Evolutionary conservation across 1,140 invertebrate genomes (phyloP).

Genomic region (Brachionus plicatilis): DNA sequence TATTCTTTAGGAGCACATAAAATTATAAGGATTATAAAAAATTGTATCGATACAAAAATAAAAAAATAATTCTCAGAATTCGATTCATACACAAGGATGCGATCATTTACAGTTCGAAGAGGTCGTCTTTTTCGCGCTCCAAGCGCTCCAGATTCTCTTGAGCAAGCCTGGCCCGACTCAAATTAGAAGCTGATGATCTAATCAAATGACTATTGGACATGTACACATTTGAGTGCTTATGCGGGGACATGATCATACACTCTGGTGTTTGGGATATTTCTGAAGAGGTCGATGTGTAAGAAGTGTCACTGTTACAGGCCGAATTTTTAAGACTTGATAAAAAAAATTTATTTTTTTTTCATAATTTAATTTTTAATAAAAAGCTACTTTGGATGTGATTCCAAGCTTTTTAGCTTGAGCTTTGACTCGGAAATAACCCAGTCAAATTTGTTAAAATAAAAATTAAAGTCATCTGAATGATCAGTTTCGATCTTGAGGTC

Average conservation of each 20-base stretch:
- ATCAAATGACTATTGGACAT: background rate
- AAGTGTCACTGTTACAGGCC: background rate
- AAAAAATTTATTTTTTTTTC: background rate
- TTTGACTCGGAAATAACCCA: conserved; percentile 23
- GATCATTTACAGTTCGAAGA: conserved; percentile 1
- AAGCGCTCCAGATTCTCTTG: conserved; percentile 16
- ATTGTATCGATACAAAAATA: background rate
- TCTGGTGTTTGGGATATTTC: background rate
- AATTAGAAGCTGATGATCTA: background rate
- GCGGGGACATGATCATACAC: background rate
- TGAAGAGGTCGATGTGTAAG: background rate
- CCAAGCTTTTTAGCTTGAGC: background rate
- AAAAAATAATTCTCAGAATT: background rate
- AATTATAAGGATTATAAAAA: background rate
- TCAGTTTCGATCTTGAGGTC: background rate
- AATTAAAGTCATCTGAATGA: background rate
- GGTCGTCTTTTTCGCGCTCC: conserved; percentile 11
- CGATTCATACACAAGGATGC: background rate
- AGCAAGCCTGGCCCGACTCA: background rate
- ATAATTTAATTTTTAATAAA: background rate
- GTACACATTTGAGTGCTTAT: background rate
- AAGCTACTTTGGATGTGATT: background rate
- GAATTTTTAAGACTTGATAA: background rate
- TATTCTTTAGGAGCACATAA: background rate
- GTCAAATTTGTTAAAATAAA: conserved; percentile 31